Conservation (phyloP, 2,113 vertebrate species). For the Xiphorhynchus elegans region DNA sequence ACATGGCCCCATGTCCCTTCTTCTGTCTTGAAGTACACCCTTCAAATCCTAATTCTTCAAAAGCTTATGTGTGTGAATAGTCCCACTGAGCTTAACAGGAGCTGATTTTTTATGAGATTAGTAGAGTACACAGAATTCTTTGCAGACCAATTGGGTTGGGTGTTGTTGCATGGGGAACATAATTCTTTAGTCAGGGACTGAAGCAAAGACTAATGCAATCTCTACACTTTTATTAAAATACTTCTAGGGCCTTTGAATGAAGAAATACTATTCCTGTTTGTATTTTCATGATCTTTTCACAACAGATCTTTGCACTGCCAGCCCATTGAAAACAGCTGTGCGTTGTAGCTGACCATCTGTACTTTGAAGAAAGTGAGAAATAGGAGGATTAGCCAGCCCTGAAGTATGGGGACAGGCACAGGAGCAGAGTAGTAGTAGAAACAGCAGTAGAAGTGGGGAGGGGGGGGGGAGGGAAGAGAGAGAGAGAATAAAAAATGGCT, state of each 20-base stretch:
- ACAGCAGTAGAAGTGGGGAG: neutral
- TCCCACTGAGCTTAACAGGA: neutral
- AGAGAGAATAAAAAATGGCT: neutral
- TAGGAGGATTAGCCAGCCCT: neutral
- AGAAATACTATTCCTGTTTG: neutral
- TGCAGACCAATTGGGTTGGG: neutral
- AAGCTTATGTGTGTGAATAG: neutral
- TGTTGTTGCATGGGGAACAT: neutral
- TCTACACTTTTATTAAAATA: neutral
- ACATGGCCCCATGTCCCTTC: accelerated
- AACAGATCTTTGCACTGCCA: neutral
- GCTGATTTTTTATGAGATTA: neutral
- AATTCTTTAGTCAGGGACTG: neutral
- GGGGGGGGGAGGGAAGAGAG: neutral
- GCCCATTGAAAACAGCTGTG: neutral
- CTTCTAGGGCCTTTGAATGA: neutral
- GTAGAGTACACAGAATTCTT: neutral
- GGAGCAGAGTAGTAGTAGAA: neutral
- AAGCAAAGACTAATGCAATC: neutral
- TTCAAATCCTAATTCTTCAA: neutral
- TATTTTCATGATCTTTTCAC: neutral
- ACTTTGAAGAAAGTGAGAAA: neutral
- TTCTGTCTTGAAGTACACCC: neutral
- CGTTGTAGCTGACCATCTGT: neutral
- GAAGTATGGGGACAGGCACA: accelerated